phyloP scores from a whole-genome alignment of 2,888 invertebrate species.

The Hyalella azteca region DNA sequence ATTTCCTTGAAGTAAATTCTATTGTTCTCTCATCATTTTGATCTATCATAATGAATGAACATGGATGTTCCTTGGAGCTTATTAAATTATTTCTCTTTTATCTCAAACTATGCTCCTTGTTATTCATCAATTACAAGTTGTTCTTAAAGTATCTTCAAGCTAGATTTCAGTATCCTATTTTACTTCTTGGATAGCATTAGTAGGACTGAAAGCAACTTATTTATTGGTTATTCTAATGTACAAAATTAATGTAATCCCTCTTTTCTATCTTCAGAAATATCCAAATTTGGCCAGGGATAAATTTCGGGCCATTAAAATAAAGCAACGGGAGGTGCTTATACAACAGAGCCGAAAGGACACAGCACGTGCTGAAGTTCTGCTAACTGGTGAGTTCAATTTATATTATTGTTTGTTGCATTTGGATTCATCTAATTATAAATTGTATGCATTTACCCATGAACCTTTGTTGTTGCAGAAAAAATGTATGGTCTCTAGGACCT shows the following conservation, averaged over 20 bases:
- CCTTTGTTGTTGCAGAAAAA: not conserved
- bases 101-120: not conserved
- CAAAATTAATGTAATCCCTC: not conserved
- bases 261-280: not conserved
- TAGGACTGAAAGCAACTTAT: not conserved
- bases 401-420: not conserved
- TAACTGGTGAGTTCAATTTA: slow-evolving; percentile 48
- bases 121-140: not conserved
- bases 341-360: slow-evolving; percentile 3
- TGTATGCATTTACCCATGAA: not conserved
- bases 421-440: not conserved
- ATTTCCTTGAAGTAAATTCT: not conserved
- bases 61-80: not conserved
- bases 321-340: not conserved
- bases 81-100: not conserved
- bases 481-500: not conserved
- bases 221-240: not conserved
- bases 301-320: not conserved
- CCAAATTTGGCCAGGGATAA: not conserved
- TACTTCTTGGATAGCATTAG: not conserved
- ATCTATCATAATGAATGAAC: not conserved
- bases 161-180: not conserved
- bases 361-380: slow-evolving; percentile 50
- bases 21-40: not conserved
- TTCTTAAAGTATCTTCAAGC: too few relatives aligned